A percentile compares a stretch with the other conserved stretches of the same genome.
Evolutionary conservation across 2,888 invertebrate species (phyloP).

Genomic region (Caenorhabditis doughertyi): DNA sequence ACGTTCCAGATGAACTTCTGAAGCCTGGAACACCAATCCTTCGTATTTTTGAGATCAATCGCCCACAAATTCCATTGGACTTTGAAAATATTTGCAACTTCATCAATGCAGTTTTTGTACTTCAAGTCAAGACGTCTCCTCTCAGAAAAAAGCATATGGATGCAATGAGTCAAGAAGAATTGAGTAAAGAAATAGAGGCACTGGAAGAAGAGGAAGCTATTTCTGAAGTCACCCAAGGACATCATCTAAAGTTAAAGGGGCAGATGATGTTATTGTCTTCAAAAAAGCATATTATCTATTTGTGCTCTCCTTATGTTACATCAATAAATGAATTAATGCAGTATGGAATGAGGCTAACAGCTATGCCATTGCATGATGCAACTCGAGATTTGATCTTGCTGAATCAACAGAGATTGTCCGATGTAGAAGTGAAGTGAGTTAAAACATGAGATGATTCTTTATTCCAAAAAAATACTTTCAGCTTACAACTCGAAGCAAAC

Average conservation of each 20-base stretch:
- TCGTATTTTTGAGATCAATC: conserved; percentile 76
- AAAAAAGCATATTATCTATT: conserved; percentile 77
- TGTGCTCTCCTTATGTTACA: conserved; percentile 82
- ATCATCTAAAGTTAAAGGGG: conserved; percentile 78
- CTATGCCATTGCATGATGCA: conserved; percentile 82
- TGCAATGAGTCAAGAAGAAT: conserved; percentile 47
- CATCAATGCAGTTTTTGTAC: conserved; percentile 82
- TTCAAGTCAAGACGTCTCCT: conserved; percentile 77
- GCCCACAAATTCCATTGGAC: conserved; percentile 82
- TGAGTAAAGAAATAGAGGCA: conserved; percentile 41
- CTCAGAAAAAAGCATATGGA: conserved; percentile 53
- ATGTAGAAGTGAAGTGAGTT: conserved; percentile 81
- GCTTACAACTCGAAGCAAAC: conserved; percentile 83
- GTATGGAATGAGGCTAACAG: conserved; percentile 78
- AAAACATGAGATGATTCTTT: background rate
- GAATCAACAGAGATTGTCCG: conserved; percentile 81
- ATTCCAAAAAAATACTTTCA: conserved; percentile 67
- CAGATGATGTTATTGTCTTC: conserved; percentile 80
- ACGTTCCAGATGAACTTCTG: conserved; percentile 76
- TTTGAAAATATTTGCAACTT: conserved; percentile 82
- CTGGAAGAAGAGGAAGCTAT: conserved; percentile 32
- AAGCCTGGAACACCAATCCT: conserved; percentile 78
- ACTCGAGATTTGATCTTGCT: conserved; percentile 82
- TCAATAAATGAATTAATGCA: conserved; percentile 80
- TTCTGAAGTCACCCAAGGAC: conserved; percentile 56